Base-by-base conservation (phyloP, 1,140 invertebrate genomes). In the Drosophila setifemur region DNA sequence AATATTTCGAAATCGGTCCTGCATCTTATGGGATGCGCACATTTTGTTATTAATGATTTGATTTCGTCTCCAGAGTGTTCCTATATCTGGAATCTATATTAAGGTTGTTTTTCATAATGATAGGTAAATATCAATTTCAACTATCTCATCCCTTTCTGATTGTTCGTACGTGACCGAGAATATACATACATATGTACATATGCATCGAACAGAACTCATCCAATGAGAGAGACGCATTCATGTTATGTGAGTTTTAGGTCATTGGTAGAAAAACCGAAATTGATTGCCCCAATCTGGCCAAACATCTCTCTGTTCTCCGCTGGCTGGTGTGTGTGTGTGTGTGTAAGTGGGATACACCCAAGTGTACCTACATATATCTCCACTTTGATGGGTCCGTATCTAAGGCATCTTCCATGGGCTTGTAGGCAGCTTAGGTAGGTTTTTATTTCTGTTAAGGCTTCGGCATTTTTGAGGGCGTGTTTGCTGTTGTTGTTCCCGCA, bases 201-300 rank as follows among this genome's bases (percentile, higher is more conserved):
- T 21, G 28, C 28, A 23, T 31, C 50, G 4, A 11, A 35, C 6
- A 26, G 28, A 29, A 47, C 35, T 47, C 52, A 54, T 60, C 72
- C 79, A 85, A 85, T 85, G 53, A 50, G 47, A 85, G 74, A 57
- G 63, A 54, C 45, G 66, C 81, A 53, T 73, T 83, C 70, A 83
- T 85, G 79, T 79, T 48, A 72, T 63, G 71, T 35, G 58, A 18
- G 28, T 58, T 64, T 33, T 55, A 68, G 74, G 55, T 78, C 74
- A 85, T 79, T 86, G 81, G 81, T 78, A 48, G 70, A 44, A 67
- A 78, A 78, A 64, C 63, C 50, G 40, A 76, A 86, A 86, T 85
- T 85, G 81, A 85, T 85, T 81, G 61, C 82, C 76, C 55, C 73
- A 86, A 85, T 85, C 81, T 70, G 71, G 39, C n/a, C 26, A 49